Evolutionary conservation across 2,113 vertebrate genomes (phyloP).

Genomic region (Aepyceros melampus): DNA sequence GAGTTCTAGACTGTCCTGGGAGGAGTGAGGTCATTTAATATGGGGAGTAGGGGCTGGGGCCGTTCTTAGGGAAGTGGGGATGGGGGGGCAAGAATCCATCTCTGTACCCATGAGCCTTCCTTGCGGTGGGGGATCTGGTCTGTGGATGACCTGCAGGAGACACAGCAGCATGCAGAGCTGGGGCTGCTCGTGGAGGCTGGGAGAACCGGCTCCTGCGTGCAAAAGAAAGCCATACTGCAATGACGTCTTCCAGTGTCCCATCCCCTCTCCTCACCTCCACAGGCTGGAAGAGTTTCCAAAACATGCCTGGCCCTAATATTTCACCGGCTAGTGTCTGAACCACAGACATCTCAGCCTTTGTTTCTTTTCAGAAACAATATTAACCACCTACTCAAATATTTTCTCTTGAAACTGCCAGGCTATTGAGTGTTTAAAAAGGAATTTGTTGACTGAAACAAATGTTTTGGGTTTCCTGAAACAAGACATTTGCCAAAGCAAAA

Average conservation of each 20-base stretch:
- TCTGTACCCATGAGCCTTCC: background rate
- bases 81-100: background rate
- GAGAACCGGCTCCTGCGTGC: background rate
- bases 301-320: background rate
- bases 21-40: background rate
- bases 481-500: background rate
- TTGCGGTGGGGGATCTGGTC: rapidly evolving
- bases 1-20: background rate
- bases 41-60: background rate
- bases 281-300: background rate
- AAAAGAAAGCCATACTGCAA: background rate
- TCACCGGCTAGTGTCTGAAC: background rate
- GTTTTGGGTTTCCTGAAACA: background rate
- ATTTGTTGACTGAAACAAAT: background rate
- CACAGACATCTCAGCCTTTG: background rate
- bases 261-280: background rate
- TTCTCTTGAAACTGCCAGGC: background rate
- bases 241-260: rapidly evolving
- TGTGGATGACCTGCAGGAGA: background rate
- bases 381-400: background rate
- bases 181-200: background rate
- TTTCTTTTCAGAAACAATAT: background rate
- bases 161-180: background rate
- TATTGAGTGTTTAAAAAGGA: background rate
- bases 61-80: background rate